Evolutionary conservation across 2,113 vertebrate genomes (phyloP).

Genomic region (Numida meleagris): DNA sequence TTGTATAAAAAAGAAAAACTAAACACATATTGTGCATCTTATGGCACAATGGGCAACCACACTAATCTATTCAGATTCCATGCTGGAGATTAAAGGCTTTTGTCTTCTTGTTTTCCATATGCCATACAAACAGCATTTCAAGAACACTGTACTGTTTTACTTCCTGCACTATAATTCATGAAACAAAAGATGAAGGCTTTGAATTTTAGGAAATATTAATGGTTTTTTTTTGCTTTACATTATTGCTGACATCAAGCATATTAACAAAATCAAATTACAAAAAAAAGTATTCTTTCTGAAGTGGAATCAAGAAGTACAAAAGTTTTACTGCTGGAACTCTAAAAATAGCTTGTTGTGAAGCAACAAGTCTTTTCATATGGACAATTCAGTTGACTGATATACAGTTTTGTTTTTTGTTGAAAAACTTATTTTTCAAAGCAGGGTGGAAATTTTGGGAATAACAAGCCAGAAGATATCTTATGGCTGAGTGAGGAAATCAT

Average conservation of each 20-base stretch:
- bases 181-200: not conserved
- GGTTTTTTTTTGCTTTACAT: not conserved
- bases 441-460: not conserved
- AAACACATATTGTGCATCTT: not conserved
- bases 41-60: not conserved
- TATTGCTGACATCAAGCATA: not conserved
- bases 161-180: not conserved
- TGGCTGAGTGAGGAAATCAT: not conserved
- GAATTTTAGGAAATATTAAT: not conserved
- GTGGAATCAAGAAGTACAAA: not conserved
- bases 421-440: slow-evolving; percentile 24
- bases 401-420: not conserved
- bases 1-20: not conserved
- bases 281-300: not conserved
- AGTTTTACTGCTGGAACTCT: not conserved
- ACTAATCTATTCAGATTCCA: not conserved
- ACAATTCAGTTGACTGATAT: not conserved
- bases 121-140: not conserved
- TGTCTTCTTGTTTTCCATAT: not conserved
- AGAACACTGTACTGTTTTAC: not conserved
- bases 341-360: not conserved
- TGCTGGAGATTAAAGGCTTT: not conserved
- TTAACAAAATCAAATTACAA: not conserved
- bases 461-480: not conserved
- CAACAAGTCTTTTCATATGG: not conserved